Percentiles rank a stretch among this genome's conserved stretches.
These are phyloP conservation scores for Ceratina australensis DNA, from an alignment of 1,140 invertebrate genomes.

Conservation along the genomic window DNA sequence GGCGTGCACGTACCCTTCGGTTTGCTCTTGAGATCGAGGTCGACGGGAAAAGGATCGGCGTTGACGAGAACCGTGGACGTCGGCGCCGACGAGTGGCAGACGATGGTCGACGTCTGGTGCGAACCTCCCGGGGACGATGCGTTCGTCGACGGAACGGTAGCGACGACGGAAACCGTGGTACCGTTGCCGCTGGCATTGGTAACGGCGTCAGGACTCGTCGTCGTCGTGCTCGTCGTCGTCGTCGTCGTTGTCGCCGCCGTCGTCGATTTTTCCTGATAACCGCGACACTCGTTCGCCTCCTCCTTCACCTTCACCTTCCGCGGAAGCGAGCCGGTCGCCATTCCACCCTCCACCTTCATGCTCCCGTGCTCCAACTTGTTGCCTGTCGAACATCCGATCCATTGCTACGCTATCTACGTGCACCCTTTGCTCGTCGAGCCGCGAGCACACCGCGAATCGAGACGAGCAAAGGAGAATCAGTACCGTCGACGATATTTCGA, in stretches of 20 bases:
- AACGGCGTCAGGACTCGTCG: conserved; percentile 26
- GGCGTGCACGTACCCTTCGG: conserved; percentile 63
- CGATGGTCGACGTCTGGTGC: conserved; percentile 61
- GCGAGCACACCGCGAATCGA: background rate
- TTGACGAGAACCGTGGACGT: conserved; percentile 48
- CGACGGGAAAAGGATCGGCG: conserved; percentile 61
- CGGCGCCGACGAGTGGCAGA: conserved; percentile 67
- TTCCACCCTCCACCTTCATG: conserved; percentile 76
- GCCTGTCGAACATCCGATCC: conserved; percentile 47
- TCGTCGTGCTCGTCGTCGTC: conserved; percentile 39
- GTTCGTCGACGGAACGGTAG: conserved; percentile 53
- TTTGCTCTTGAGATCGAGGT: conserved; percentile 70
- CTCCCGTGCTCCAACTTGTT: conserved; percentile 54
- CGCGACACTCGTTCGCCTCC: conserved; percentile 73
- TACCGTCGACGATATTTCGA: no score
- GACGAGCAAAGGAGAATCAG: no score
- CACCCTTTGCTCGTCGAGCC: background rate
- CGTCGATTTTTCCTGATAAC: conserved; percentile 58
- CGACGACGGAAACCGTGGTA: conserved; percentile 48
- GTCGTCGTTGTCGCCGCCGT: conserved; percentile 49
- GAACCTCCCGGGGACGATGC: conserved; percentile 24
- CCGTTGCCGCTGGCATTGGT: conserved; percentile 49
- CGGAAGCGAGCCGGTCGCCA: conserved; percentile 62
- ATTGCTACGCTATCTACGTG: conserved; percentile 2
- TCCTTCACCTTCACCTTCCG: conserved; percentile 77